Evolutionary conservation across 2,113 vertebrate species (phyloP).

Genomic region (Gymnarchus niloticus): DNA sequence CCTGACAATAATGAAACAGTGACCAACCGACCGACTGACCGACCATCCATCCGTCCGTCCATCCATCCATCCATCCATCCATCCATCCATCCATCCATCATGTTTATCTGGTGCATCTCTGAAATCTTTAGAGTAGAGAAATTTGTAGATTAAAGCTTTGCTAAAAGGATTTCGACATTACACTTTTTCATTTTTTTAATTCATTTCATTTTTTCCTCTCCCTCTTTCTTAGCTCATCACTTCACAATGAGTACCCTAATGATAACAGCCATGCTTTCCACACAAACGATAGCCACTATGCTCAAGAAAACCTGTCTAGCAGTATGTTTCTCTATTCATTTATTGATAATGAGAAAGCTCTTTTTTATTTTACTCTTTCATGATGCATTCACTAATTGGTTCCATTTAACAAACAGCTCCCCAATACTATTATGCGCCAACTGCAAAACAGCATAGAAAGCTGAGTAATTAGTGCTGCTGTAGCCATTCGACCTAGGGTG

Average conservation of each 20-base stretch:
- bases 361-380: background rate
- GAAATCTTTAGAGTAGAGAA: background rate
- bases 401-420: background rate
- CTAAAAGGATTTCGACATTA: background rate
- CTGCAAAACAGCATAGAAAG: background rate
- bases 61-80: too few species aligned
- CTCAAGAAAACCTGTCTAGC: background rate
- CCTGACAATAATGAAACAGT: background rate
- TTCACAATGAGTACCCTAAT: background rate
- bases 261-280: background rate
- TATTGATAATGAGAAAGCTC: background rate
- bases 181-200: background rate
- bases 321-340: background rate
- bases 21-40: background rate
- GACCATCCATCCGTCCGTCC: too few species aligned
- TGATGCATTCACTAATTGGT: slow-evolving; percentile 9
- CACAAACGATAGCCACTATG: background rate
- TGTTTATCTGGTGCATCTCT: background rate
- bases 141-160: background rate
- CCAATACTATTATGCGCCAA: background rate
- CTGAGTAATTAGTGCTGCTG: background rate
- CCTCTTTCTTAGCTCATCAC: background rate
- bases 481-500: background rate
- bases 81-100: too few species aligned
- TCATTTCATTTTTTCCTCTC: background rate